phyloP scores from a whole-genome alignment of 2,888 invertebrate genomes.

The Digitonthophagus gazella region DNA sequence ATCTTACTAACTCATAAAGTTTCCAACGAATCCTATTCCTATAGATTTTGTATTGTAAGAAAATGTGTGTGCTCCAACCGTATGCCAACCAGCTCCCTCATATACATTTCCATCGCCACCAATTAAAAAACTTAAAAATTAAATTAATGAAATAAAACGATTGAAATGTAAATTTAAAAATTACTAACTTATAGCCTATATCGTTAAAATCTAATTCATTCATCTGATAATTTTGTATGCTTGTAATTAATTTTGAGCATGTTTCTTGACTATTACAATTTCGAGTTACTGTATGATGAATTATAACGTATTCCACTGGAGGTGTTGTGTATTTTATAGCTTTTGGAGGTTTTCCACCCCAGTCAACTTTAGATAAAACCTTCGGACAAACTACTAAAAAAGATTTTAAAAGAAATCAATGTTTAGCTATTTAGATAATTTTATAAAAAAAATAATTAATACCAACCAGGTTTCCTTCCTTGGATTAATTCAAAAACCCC shows the following conservation, averaged over 20 bases:
- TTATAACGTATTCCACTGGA: conserved; percentile 56
- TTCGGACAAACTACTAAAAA: conserved; percentile 50
- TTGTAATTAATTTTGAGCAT: conserved; percentile 50
- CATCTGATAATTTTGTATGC: conserved; percentile 57
- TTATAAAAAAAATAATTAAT: neutral
- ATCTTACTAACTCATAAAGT: conserved; percentile 50
- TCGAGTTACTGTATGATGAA: conserved; percentile 59
- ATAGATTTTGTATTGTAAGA: conserved; percentile 57
- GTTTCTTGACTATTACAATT: conserved; percentile 50
- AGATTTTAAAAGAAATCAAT: too few species aligned
- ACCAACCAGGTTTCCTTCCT: neutral
- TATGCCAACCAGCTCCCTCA: conserved; percentile 60
- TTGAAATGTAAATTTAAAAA: conserved; percentile 41
- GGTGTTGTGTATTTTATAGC: conserved; percentile 55
- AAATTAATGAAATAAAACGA: conserved; percentile 16
- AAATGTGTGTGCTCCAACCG: conserved; percentile 58
- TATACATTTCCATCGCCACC: conserved; percentile 62
- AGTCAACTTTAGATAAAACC: conserved; percentile 57
- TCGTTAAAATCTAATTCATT: conserved; percentile 54
- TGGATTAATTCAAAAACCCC: neutral
- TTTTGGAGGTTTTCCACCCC: conserved; percentile 57
- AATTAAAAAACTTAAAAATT: conserved; percentile 55
- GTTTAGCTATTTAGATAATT: neutral
- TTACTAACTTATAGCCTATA: conserved; percentile 62
- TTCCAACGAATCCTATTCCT: conserved; percentile 60